Percentiles rank a stretch among this genome's conserved stretches.
These are phyloP conservation scores for Pangasius larnaudii DNA, from an alignment of 2,797 vertebrate genomes.

Conservation along the genomic window DNA sequence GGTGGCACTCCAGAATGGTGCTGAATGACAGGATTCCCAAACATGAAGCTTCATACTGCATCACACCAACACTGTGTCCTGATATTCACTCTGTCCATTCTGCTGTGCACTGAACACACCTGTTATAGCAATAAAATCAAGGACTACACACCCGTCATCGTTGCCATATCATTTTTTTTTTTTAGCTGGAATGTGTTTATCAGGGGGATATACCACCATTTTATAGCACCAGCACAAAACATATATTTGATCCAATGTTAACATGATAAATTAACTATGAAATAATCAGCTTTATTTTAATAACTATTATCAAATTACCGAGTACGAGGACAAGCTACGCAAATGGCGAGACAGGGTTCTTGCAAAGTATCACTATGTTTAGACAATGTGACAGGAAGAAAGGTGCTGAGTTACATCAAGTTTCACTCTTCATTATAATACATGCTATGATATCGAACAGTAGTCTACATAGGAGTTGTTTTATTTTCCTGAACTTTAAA, in stretches of 20 bases:
- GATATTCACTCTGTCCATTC: background rate
- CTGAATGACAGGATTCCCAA: constrained; percentile 40
- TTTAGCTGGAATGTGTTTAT: background rate
- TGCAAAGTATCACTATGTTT: constrained; percentile 5
- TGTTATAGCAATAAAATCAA: background rate
- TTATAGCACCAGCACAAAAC: background rate
- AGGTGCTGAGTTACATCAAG: background rate
- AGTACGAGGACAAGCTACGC: background rate
- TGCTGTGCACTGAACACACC: constrained; percentile 15
- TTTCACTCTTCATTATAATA: background rate
- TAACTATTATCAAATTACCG: background rate
- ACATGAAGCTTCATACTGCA: constrained; percentile 20
- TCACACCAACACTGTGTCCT: background rate
- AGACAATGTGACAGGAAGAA: background rate
- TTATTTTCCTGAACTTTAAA: no score
- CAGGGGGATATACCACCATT: background rate
- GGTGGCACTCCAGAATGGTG: constrained; percentile 46
- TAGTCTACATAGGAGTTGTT: background rate
- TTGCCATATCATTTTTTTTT: background rate
- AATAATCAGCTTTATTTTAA: background rate
- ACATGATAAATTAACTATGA: background rate
- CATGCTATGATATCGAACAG: background rate
- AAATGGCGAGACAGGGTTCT: background rate
- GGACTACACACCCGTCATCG: background rate
- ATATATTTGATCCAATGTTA: background rate